Evolutionary conservation across 2,113 vertebrate species (phyloP), one percentile per base, ranked within the genome.

Genomic region (Macrotis lagotis): DNA sequence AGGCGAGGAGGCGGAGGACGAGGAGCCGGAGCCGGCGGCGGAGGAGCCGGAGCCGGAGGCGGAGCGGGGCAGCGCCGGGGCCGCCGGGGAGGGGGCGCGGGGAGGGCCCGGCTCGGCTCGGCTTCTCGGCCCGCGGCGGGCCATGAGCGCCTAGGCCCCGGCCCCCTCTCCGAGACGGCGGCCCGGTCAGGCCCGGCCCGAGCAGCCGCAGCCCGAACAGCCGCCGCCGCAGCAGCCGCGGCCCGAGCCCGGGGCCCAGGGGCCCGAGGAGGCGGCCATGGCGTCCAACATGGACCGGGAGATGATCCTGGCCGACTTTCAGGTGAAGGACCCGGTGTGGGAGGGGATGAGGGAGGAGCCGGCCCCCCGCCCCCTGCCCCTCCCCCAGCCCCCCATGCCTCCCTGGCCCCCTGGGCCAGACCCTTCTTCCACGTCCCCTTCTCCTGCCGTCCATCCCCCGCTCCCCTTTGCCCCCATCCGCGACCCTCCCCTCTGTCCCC

Each of bases 221-320:
- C 48, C 10, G 26, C 44, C 26, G 53, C 26, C 8, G 26, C 53
- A 28, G 53, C 53, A 55, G 25, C 53, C 25, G 37, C 37, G 44
- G 66, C 66, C 92, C 74, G 89, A 90, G 91, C 97, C 96, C 74
- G 9, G 96, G 98, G 98, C 97, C 97, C 96, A 98, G 97, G 97
- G 92, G 93, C 95, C 96, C 96, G 89, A 90, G 95, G 97, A 93
- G 97, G 98, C 99, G 98, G 99, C 99, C 98, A 99, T 99, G 99
- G 99, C 99, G 99, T 99, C 99, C 99, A 99, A 99, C 99, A 99
- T 99, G 99, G 99, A 99, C 98, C 98, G 99, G 98, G 99, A 99
- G 97, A 99, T 99, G 99, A 99, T 99, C 97, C 96, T 99, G 98
- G 99, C 99, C 93, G 99, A 99, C 98, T 99, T 99, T 99, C 99